Evolutionary conservation across 2,888 invertebrate species (phyloP), one percentile per base, ranked within the genome.

Genomic region (Lasioglossum malachurum): DNA sequence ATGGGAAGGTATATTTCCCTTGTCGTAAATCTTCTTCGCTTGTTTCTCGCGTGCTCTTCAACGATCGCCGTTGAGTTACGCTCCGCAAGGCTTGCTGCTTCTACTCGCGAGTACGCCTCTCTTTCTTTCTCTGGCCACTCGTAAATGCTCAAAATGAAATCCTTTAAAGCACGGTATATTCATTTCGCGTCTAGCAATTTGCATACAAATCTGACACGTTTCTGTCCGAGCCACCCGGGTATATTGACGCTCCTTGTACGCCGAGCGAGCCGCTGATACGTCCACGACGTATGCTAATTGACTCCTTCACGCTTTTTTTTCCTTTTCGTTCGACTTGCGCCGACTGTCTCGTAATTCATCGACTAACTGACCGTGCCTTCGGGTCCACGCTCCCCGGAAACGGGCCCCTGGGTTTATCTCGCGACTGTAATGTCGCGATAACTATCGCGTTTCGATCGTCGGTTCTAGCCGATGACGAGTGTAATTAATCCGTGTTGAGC

Each of bases 21-120:
- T 87, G 91, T 91, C 91, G 89, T 90, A 91, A 91, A 91, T 91
- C 91, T 91, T 91, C 89, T 86, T 89, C 89, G 90, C 89, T 91
- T 91, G 91, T 91, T 91, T 91, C 88, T 89, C 90, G 87, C 90
- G 87, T 88, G 88, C 90, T 88, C 88, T 83, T 90, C 89, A 91
- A 87, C 91, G 91, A 91, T 88, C 86, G 87, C 85, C 91, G 89
- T 86, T 91, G 89, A 91, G 86, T 89, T 91, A 91, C 86, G 89
- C 84, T 78, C 38, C 60, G 60, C 60, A 16, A 16, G 31, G 31
- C 53, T 53, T 0, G 53, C 53, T n/a, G 53, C 23, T 53, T 53
- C 53, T 53, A 53, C 53, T 53, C 53, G 53, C 53, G 53, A 53
- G 53, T 23, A 53, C 53, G 53, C 53, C 23, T n/a, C 8, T 23